A percentile compares a stretch with the other conserved stretches of the same genome.
These are phyloP conservation scores for Neuroscelio doddi DNA, from an alignment of 2,888 invertebrate genomes.

Conservation along the genomic window DNA sequence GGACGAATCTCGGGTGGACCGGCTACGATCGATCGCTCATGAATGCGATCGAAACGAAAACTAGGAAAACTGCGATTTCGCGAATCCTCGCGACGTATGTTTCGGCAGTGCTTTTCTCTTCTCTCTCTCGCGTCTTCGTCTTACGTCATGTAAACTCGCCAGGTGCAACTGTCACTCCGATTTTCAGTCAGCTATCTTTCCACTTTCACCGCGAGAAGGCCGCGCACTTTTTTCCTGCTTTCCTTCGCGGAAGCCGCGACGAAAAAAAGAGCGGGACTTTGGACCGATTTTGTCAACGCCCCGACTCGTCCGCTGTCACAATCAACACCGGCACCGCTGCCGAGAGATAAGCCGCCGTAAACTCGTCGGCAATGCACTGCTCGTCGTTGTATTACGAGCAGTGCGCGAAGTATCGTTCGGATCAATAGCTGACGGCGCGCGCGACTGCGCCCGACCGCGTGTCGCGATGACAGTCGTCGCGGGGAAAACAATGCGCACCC, in stretches of 20 bases:
- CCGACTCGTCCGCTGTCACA: slow-evolving; percentile 33
- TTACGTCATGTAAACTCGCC: not conserved
- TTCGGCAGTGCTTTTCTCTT: not conserved
- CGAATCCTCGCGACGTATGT: not conserved
- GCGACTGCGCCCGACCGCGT: slow-evolving; percentile 32
- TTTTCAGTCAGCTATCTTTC: no score
- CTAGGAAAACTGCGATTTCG: not conserved
- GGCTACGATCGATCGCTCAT: slow-evolving; percentile 33
- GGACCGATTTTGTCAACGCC: slow-evolving; percentile 24
- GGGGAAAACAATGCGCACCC: slow-evolving; percentile 18
- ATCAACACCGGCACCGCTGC: slow-evolving; percentile 2
- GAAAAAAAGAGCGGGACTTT: no score
- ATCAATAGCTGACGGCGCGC: slow-evolving; percentile 38
- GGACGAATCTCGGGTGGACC: slow-evolving; percentile 29
- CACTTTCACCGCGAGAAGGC: no score
- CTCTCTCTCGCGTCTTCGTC: not conserved
- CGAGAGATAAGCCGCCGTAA: not conserved
- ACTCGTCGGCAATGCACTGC: not conserved
- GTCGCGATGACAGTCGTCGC: slow-evolving; percentile 29
- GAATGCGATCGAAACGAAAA: slow-evolving; percentile 30
- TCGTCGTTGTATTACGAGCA: not conserved
- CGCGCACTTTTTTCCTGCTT: no score
- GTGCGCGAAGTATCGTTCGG: not conserved
- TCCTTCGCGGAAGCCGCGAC: no score
- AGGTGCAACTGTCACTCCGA: no score